Percentiles rank a stretch among this genome's conserved stretches.
Evolutionary conservation across 1,140 invertebrate genomes (phyloP).

Genomic region (Bombus sylvicola): DNA sequence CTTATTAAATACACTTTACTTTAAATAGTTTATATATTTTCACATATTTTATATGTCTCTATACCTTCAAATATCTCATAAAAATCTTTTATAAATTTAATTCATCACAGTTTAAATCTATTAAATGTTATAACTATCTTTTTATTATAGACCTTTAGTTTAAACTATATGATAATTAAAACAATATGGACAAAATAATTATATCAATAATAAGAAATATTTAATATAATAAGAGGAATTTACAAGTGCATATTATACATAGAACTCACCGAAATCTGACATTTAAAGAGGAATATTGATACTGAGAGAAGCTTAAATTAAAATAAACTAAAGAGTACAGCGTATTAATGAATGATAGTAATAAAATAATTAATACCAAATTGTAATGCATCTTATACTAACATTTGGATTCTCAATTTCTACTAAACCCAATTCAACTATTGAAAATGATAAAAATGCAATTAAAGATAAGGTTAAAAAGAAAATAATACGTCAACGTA

Average conservation of each 20-base stretch:
- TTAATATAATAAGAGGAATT: neutral
- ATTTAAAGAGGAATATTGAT: neutral
- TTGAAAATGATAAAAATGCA: neutral
- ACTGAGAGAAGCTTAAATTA: neutral
- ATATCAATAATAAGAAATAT: neutral
- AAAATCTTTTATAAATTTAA: neutral
- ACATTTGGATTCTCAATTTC: constrained; percentile 34
- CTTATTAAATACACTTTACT: neutral
- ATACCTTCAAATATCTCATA: neutral
- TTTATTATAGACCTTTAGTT: neutral
- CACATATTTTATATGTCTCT: neutral
- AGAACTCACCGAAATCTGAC: neutral
- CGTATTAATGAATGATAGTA: neutral
- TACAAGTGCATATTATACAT: neutral
- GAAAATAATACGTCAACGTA: neutral
- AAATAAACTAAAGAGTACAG: neutral
- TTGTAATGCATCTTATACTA: constrained; percentile 31
- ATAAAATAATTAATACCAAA: neutral
- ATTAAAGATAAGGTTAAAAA: constrained; percentile 13
- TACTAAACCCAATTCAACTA: neutral
- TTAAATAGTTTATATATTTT: neutral
- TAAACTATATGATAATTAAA: neutral
- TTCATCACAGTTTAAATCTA: neutral
- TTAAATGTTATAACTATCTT: neutral
- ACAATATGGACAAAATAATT: neutral